Evolutionary conservation across 2,113 vertebrate species (phyloP).

Genomic region (Rhinopomastus cyanomelas): DNA sequence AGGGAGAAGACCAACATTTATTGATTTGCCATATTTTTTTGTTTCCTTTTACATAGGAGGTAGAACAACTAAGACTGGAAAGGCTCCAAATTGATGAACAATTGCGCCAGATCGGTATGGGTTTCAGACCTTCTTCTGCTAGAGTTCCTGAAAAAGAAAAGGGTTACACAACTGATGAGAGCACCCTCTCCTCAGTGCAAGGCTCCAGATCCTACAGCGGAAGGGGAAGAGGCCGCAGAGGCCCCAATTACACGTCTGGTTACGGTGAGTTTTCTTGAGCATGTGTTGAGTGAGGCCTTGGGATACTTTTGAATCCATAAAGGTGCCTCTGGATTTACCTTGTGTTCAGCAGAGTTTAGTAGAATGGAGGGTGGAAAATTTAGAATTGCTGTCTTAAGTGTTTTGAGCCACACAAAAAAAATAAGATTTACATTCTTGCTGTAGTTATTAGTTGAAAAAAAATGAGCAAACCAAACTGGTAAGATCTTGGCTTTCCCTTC

Average conservation of each 20-base stretch:
- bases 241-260: constrained; percentile 90
- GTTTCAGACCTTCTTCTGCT: constrained; percentile 84
- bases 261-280: constrained; percentile 80
- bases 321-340: not conserved
- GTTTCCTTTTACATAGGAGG: constrained; percentile 80
- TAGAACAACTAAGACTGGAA: constrained; percentile 96
- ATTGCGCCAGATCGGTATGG: constrained; percentile 93
- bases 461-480: not conserved
- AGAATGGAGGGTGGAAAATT: not conserved
- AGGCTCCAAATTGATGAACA: constrained; percentile 97
- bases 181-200: constrained; percentile 82
- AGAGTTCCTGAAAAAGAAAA: constrained; percentile 86
- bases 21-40: not conserved
- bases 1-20: not conserved
- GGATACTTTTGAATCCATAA: rapidly evolving
- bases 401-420: too few species aligned
- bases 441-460: not conserved
- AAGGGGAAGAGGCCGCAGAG: constrained; percentile 90
- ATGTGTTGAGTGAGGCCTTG: rapidly evolving
- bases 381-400: rapidly evolving
- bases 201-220: constrained; percentile 90
- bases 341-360: not conserved
- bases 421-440: too few species aligned
- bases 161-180: constrained; percentile 85
- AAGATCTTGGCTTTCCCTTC: not conserved